Percentiles rank a stretch among this genome's conserved stretches.
phyloP scores from a whole-genome alignment of 2,888 invertebrate genomes.

The Ormyrus labotus region DNA sequence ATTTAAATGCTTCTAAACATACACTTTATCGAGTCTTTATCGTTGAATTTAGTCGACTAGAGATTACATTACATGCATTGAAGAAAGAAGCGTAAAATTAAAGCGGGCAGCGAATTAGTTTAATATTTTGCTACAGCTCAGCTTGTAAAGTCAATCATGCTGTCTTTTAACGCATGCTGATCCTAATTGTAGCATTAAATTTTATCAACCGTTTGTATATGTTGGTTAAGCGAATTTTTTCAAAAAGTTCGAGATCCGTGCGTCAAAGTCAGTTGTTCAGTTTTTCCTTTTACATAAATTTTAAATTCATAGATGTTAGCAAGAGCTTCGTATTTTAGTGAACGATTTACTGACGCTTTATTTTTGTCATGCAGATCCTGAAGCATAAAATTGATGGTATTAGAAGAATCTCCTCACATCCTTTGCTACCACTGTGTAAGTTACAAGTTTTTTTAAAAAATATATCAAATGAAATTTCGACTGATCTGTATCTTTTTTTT shows the following conservation, averaged over 20 bases:
- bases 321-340: conserved; percentile 41
- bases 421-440: conserved; percentile 96
- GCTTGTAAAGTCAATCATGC: conserved; percentile 52
- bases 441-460: conserved; percentile 62
- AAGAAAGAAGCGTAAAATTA: conserved; percentile 8
- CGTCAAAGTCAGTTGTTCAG: conserved; percentile 52
- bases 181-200: conserved; percentile 31
- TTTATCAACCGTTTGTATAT: conserved; percentile 24
- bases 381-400: conserved; percentile 97
- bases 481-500: too few relatives aligned
- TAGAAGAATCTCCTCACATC: conserved; percentile 96
- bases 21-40: conserved; percentile 14
- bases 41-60: conserved; percentile 9
- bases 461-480: background rate
- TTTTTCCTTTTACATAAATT: conserved; percentile 46
- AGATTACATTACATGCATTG: conserved; percentile 11
- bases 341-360: conserved; percentile 62
- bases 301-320: conserved; percentile 53
- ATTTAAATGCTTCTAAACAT: conserved; percentile 26
- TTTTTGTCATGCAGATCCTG: conserved; percentile 82
- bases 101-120: conserved; percentile 38
- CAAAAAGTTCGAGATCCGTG: conserved; percentile 24
- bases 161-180: conserved; percentile 53
- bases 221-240: conserved; percentile 9
- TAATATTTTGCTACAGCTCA: conserved; percentile 44